Percentiles rank a stretch among this genome's conserved stretches.
Evolutionary conservation across 92 coral and sea anemone species (phyloP).

Genomic region (Ricordea florida): DNA sequence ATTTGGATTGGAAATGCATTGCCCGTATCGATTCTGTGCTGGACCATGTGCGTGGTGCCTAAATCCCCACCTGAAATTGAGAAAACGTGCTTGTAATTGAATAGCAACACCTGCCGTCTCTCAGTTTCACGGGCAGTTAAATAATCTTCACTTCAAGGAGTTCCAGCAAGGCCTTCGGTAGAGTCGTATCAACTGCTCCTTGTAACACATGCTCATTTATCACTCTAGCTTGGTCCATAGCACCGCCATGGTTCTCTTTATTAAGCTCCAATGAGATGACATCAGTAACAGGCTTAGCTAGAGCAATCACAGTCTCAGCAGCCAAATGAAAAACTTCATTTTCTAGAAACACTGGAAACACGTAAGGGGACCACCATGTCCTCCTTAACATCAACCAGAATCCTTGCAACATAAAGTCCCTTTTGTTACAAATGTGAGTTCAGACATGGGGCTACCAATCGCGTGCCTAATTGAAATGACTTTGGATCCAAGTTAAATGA

Average conservation of each 20-base stretch:
- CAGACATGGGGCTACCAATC: background rate
- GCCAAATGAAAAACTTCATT: background rate
- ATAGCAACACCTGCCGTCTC: conserved; percentile 6
- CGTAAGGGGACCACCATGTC: background rate
- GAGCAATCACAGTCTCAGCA: conserved; percentile 24
- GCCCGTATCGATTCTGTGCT: conserved; percentile 30
- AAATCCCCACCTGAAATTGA: conserved; percentile 26
- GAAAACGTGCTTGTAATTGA: conserved; percentile 18
- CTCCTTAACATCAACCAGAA: background rate
- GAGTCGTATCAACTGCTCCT: too few relatives aligned
- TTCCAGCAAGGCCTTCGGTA: too few relatives aligned
- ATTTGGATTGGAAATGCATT: conserved; percentile 11
- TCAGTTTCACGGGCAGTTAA: conserved; percentile 13
- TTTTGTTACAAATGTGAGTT: too few relatives aligned
- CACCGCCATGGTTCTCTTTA: background rate
- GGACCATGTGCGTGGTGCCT: conserved; percentile 18
- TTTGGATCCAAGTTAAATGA: too few relatives aligned
- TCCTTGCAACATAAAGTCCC: background rate
- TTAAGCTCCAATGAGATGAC: conserved; percentile 2
- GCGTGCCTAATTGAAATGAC: too few relatives aligned
- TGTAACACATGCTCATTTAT: background rate
- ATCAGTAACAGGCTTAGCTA: conserved; percentile 2
- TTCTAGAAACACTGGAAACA: too few relatives aligned
- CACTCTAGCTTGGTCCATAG: background rate
- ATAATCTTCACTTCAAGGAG: background rate